phyloP scores from a whole-genome alignment of 1,140 invertebrate genomes.

The Babylonia areolata region DNA sequence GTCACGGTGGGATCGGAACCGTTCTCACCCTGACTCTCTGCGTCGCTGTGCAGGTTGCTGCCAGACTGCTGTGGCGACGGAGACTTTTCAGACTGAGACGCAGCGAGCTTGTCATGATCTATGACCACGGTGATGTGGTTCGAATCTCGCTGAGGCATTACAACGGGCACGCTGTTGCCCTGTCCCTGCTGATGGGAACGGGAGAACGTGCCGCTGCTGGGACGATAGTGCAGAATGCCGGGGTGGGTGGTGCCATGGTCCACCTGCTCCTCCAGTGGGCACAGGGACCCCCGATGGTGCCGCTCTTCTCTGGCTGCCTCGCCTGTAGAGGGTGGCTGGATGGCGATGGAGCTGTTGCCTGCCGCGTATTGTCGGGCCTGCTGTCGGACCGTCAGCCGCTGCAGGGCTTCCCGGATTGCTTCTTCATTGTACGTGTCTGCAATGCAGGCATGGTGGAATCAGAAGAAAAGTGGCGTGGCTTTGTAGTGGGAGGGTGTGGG shows the following conservation, averaged over 20 bases:
- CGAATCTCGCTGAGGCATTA: no score
- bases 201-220: background rate
- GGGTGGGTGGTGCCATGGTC: background rate
- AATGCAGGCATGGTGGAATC: no score
- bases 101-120: background rate
- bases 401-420: conserved; percentile 71
- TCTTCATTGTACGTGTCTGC: conserved; percentile 71
- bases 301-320: background rate
- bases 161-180: no score
- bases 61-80: background rate
- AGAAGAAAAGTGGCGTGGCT: no score
- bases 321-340: conserved; percentile 40
- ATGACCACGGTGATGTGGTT: no score
- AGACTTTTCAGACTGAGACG: background rate
- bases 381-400: conserved; percentile 66
- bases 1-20: no score
- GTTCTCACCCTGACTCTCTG: no score
- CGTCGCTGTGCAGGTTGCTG: no score
- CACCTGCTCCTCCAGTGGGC: background rate
- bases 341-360: conserved; percentile 60
- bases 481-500: no score
- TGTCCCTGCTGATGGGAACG: background rate
- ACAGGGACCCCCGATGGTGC: background rate
- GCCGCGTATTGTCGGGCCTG: conserved; percentile 73
- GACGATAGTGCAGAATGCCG: background rate